Evolutionary conservation across 2,113 vertebrate genomes (phyloP).

Genomic region (Fulica atra): DNA sequence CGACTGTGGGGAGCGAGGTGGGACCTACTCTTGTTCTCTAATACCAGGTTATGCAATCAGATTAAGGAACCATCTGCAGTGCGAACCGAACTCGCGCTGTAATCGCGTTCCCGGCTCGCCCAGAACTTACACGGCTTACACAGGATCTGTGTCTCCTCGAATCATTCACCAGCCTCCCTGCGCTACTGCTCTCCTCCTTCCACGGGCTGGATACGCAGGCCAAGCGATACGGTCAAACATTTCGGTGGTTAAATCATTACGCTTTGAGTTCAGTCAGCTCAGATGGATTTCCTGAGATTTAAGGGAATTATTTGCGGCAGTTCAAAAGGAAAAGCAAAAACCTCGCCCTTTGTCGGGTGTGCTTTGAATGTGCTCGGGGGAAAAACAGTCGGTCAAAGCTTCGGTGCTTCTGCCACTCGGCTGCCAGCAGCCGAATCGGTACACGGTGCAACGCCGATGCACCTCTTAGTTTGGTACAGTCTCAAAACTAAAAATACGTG

Average conservation of each 20-base stretch:
- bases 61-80: constrained; percentile 61
- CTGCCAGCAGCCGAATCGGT: not conserved
- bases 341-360: not conserved
- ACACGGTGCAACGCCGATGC: not conserved
- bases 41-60: constrained; percentile 32
- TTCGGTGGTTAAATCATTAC: not conserved
- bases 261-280: not conserved
- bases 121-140: not conserved
- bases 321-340: not conserved
- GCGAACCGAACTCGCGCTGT: not conserved
- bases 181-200: not conserved
- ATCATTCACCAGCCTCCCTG: not conserved
- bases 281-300: not conserved
- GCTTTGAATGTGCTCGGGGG: not conserved
- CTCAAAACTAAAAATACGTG: not conserved
- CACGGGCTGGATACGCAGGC: not conserved
- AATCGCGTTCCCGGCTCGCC: not conserved
- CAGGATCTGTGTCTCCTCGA: constrained; percentile 12
- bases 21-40: not conserved
- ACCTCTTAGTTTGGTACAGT: not conserved
- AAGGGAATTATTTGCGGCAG: not conserved
- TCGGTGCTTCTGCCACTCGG: not conserved
- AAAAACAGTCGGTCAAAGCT: not conserved
- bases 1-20: not conserved
- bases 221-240: not conserved